These are phyloP conservation scores for Ancistrus triradiatus DNA, from an alignment of 2,113 vertebrate genomes.

Conservation along the genomic window DNA sequence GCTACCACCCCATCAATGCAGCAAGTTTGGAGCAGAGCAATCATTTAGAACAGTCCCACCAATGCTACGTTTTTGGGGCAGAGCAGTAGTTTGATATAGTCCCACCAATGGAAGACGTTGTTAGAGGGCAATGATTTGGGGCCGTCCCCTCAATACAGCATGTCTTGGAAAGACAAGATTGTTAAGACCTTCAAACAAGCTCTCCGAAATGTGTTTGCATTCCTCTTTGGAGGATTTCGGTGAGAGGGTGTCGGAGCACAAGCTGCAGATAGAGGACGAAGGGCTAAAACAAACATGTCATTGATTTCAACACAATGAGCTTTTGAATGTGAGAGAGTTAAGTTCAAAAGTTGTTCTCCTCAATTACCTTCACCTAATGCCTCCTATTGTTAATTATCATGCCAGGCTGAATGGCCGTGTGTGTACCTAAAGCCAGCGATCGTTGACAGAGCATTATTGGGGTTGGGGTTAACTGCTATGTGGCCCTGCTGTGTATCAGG, in stretches of 20 bases:
- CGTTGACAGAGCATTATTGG: constrained; percentile 19
- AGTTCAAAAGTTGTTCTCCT: constrained; percentile 42
- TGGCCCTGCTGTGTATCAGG: constrained; percentile 5
- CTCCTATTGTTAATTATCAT: constrained; percentile 45
- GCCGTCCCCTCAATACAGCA: too few relatives aligned
- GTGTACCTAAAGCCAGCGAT: constrained; percentile 33
- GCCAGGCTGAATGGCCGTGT: constrained; percentile 50
- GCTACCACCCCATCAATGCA: too few relatives aligned
- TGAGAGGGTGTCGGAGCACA: constrained; percentile 6
- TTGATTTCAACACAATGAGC: constrained; percentile 47
- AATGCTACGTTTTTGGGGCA: too few relatives aligned
- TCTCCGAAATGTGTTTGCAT: constrained; percentile 48
- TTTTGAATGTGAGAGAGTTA: constrained; percentile 27
- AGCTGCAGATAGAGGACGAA: constrained; percentile 19
- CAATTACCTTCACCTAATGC: constrained; percentile 53
- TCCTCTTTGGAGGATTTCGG: constrained; percentile 32
- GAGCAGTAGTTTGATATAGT: too few relatives aligned
- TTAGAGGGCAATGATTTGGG: too few relatives aligned
- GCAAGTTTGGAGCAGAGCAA: too few relatives aligned
- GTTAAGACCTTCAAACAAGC: constrained; percentile 37
- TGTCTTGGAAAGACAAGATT: neutral
- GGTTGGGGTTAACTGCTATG: constrained; percentile 21
- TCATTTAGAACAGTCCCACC: too few relatives aligned
- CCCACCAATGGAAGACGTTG: too few relatives aligned
- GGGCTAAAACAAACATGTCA: constrained; percentile 50